Evolutionary conservation across 2,113 vertebrate species (phyloP).

Genomic region (Crypturellus undulatus): DNA sequence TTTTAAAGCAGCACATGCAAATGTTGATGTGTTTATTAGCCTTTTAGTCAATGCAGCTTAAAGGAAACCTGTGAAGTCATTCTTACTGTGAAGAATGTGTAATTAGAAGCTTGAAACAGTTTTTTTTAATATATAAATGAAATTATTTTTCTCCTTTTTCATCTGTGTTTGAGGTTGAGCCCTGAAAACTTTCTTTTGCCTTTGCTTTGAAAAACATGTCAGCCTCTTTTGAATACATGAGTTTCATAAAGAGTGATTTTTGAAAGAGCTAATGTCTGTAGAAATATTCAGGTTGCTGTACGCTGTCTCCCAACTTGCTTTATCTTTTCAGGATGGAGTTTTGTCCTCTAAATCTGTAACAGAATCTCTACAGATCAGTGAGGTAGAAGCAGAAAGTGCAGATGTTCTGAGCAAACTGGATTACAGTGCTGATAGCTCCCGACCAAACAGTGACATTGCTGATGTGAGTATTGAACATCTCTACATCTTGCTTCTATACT

Average conservation of each 20-base stretch:
- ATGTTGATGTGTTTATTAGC: not conserved
- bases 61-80: not conserved
- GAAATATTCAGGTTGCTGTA: not conserved
- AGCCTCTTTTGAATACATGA: not conserved
- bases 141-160: not conserved
- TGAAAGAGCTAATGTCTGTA: not conserved
- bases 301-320: not conserved
- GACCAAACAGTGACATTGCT: conserved; percentile 75
- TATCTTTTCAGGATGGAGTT: conserved; percentile 72
- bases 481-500: not conserved
- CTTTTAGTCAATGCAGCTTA: not conserved
- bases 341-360: conserved; percentile 49
- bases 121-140: not conserved
- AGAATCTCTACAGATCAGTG: conserved; percentile 77
- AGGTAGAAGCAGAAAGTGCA: conserved; percentile 80
- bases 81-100: not conserved
- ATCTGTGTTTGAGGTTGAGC: not conserved
- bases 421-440: conserved; percentile 74
- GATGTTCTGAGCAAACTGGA: conserved; percentile 72
- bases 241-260: not conserved
- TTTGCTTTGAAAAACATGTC: not conserved
- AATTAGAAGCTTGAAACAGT: not conserved
- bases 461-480: conserved; percentile 72
- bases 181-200: not conserved
- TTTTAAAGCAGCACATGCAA: not conserved